phyloP scores from a whole-genome alignment of 2,888 invertebrate genomes.

The Caenorhabditis macrosperma region DNA sequence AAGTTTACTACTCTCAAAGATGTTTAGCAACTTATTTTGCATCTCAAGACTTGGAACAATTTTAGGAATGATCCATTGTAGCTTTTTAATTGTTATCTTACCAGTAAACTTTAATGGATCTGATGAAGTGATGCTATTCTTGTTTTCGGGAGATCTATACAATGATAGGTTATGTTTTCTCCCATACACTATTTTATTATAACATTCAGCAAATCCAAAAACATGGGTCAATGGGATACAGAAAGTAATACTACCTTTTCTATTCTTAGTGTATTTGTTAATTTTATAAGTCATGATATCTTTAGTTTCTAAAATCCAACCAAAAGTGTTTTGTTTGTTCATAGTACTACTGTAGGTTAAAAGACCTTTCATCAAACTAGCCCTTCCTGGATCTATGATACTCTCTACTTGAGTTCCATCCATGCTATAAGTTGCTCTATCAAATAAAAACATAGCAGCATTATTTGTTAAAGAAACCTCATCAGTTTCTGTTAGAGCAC shows the following conservation, averaged over 20 bases:
- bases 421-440: too few relatives aligned
- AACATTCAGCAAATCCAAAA: slow-evolving; percentile 73
- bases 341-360: too few relatives aligned
- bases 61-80: slow-evolving; percentile 73
- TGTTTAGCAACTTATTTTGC: slow-evolving; percentile 68
- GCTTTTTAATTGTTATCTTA: slow-evolving; percentile 66
- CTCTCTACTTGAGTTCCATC: too few relatives aligned
- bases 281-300: slow-evolving; percentile 66
- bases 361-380: too few relatives aligned
- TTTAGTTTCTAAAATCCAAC: slow-evolving; percentile 66
- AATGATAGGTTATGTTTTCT: slow-evolving; percentile 66
- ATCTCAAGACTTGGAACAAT: slow-evolving; percentile 69
- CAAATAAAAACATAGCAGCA: too few relatives aligned
- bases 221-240: too few relatives aligned
- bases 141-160: slow-evolving; percentile 68
- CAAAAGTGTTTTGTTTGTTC: slow-evolving; percentile 72
- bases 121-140: slow-evolving; percentile 61
- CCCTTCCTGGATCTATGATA: too few relatives aligned
- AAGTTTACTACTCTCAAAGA: slow-evolving; percentile 63
- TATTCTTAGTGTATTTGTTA: slow-evolving; percentile 67
- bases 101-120: slow-evolving; percentile 63
- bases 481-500: slow-evolving; percentile 27
- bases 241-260: slow-evolving; percentile 66
- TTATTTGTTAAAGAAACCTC: too few relatives aligned
- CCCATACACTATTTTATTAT: slow-evolving; percentile 69